Evolutionary conservation across 2,888 invertebrate genomes (phyloP).

Genomic region (Polietes domitor): DNA sequence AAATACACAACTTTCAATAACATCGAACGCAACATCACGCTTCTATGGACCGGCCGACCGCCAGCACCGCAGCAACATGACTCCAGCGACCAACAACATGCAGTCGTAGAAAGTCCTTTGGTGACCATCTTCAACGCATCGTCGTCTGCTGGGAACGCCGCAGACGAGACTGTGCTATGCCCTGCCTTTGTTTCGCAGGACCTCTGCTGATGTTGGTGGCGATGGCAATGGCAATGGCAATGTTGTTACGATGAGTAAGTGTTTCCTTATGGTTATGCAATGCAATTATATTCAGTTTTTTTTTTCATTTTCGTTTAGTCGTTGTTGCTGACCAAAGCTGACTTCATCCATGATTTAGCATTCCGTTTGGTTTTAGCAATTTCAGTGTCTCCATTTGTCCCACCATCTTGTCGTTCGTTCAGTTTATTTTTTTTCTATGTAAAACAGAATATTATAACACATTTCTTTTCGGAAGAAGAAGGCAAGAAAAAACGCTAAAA

Average conservation of each 20-base stretch:
- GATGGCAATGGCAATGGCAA: slow-evolving; percentile 24
- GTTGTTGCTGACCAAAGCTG: slow-evolving; percentile 59
- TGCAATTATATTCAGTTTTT: slow-evolving; percentile 73
- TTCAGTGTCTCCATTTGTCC: slow-evolving; percentile 55
- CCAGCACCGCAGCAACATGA: background rate
- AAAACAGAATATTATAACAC: slow-evolving; percentile 53
- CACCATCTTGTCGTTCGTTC: background rate
- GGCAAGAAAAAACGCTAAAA: background rate
- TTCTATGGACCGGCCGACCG: slow-evolving; percentile 10
- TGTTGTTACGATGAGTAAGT: slow-evolving; percentile 57
- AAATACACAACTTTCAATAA: slow-evolving; percentile 65
- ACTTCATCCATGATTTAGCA: slow-evolving; percentile 76
- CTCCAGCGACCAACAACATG: background rate
- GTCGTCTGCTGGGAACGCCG: slow-evolving; percentile 10
- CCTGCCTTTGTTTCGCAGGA: background rate
- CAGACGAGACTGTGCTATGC: background rate
- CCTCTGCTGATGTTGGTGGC: slow-evolving; percentile 4
- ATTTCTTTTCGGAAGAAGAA: slow-evolving; percentile 16
- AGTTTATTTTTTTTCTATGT: slow-evolving; percentile 47
- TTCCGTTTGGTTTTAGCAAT: slow-evolving; percentile 74
- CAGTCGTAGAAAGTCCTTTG: slow-evolving; percentile 12
- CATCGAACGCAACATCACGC: slow-evolving; percentile 49
- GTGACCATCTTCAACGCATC: slow-evolving; percentile 2
- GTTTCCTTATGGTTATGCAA: slow-evolving; percentile 69
- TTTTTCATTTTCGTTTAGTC: slow-evolving; percentile 46